These are phyloP conservation scores for Cryptomyrus ogoouensis DNA, from an alignment of 2,113 vertebrate species.

Conservation along the genomic window DNA sequence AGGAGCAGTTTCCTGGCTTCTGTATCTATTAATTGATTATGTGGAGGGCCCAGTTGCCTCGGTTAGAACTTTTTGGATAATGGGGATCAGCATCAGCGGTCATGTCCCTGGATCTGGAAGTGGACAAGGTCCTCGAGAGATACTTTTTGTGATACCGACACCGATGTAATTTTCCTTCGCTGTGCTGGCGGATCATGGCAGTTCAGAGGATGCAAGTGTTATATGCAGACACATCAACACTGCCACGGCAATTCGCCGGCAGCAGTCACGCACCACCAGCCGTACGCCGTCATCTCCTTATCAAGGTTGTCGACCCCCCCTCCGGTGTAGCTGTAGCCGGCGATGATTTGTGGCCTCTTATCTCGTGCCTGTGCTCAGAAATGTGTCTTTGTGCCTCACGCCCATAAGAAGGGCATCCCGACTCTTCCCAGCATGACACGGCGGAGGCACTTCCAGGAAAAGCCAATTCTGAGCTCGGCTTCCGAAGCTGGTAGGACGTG, in stretches of 20 bases:
- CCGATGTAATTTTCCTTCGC: not conserved
- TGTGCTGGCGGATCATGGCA: not conserved
- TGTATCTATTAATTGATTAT: not conserved
- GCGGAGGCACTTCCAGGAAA: not conserved
- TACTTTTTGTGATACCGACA: not conserved
- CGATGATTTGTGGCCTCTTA: not conserved
- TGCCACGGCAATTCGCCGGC: not conserved
- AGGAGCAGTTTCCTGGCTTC: not conserved
- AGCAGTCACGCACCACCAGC: not conserved
- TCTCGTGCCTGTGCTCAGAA: not conserved
- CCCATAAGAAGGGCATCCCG: not conserved
- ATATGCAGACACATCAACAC: not conserved
- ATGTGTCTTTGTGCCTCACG: not conserved
- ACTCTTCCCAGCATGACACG: not conserved
- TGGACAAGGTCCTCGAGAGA: not conserved
- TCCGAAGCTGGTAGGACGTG: not conserved
- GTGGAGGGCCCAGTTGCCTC: not conserved
- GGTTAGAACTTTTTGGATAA: not conserved
- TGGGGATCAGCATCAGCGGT: not conserved
- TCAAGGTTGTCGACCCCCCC: slow-evolving; percentile 3
- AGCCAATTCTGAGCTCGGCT: not conserved
- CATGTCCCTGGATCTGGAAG: not conserved
- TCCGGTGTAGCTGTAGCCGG: not conserved
- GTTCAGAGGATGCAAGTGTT: not conserved
- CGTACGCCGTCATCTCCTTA: not conserved